Conservation (phyloP, 2,888 invertebrate genomes). For the Hirtodrosophila histrioides region DNA sequence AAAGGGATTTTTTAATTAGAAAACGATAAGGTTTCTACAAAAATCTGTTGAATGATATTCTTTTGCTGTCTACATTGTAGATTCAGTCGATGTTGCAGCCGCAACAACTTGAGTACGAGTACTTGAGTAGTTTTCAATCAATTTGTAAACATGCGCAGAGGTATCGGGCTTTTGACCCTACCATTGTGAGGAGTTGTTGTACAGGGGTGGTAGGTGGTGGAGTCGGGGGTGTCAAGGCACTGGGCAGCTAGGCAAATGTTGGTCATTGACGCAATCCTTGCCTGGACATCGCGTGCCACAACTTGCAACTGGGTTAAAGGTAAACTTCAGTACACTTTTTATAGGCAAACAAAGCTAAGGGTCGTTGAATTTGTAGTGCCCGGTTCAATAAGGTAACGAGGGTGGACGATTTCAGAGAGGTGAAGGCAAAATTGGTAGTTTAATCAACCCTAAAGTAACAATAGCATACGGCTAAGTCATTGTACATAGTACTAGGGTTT, state of each 20-base stretch:
- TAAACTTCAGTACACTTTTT: slow-evolving; percentile 12
- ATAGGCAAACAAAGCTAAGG: slow-evolving; percentile 7
- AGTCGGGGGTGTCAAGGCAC: slow-evolving; percentile 3
- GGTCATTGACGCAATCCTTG: slow-evolving; percentile 57
- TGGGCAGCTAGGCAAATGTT: slow-evolving; percentile 43
- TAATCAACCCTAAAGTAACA: not conserved
- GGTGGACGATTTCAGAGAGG: not conserved
- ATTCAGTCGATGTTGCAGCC: not conserved
- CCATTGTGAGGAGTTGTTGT: not conserved
- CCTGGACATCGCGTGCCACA: slow-evolving; percentile 66
- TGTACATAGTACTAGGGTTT: not conserved
- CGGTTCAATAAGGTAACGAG: too few species aligned
- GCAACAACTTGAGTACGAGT: not conserved
- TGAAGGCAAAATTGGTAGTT: not conserved
- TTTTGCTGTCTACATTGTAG: too few species aligned
- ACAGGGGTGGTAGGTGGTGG: not conserved
- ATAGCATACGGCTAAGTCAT: not conserved
- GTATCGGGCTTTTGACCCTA: slow-evolving; percentile 41
- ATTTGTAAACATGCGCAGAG: slow-evolving; percentile 8
- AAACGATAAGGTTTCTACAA: slow-evolving; percentile 14
- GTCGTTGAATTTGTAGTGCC: slow-evolving; percentile 6
- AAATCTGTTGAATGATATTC: too few species aligned
- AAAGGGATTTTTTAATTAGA: slow-evolving; percentile 17
- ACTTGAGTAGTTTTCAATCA: slow-evolving; percentile 28
- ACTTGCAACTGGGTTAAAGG: slow-evolving; percentile 66